Base-by-base conservation (phyloP, 2,113 vertebrate genomes). In the Mellivora capensis region DNA sequence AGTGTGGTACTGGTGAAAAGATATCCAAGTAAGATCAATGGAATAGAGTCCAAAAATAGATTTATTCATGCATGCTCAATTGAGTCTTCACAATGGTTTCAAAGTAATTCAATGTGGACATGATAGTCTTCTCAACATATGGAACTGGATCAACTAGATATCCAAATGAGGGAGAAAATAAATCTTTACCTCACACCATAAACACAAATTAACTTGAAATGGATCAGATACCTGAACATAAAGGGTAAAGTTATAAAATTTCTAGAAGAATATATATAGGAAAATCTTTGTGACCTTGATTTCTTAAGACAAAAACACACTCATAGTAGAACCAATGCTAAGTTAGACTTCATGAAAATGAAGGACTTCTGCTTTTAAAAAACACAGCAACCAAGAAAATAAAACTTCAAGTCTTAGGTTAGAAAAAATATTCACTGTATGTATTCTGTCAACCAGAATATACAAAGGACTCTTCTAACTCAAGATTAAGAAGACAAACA, bases 401-500 rank as follows among this genome's bases (percentile, higher is more conserved):
- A 77, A 96, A 91, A 90, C 49, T 82, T 3, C 23, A 67, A 85
- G 72, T 64, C 54, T 7, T 89, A 84, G 11, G 44, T 54, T 93
- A 20, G 10, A 95, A 34, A 90, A 80, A 72, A 71, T 42, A 96
- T 54, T 57, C 44, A 54, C 11, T 59, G 62, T 49, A 74, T 13
- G 31, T 76, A 59, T 37, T 87, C 34, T 67, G 2, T 25, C 4
- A 82, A 72, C 20, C 52, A 87, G 72, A 93, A 57, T 83, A 84
- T 83, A 67, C 44, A 88, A 96, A 93, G 23, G 47, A 88, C 23
- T 49, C 71, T 93, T n/a, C 62, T 71, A 91, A 93, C n/a, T 96
- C 69, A 91, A 83, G 88, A 89, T 57, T 83, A 90, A 84, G 44
- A 93, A 76, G 42, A 49, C 9, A 77, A 62, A 11, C 20, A 83